Evolutionary conservation across 2,797 vertebrate species (phyloP), one percentile per base, ranked within the genome.

Genomic region (Hoplostethus mediterraneus): DNA sequence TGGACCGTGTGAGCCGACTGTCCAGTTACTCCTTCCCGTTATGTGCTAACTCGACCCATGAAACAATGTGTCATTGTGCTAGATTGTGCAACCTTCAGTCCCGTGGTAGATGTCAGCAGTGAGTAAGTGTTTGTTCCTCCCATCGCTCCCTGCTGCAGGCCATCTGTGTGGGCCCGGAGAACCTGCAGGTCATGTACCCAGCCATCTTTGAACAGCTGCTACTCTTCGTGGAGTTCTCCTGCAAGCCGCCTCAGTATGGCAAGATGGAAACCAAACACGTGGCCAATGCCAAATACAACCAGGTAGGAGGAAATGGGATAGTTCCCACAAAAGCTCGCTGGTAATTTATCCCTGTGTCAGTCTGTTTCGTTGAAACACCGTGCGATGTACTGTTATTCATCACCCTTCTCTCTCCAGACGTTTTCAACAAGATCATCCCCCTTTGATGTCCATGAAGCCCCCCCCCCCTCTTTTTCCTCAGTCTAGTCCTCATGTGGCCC

Each of bases 141-240:
- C 70, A 73, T 82, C 60, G 82, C 68, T 83, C 83, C 85, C 91
- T 67, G 82, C 94, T 91, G 45, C 86, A 99, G 98, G 98, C 97
- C 79, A 99, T 99, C 91, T 99, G 98, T 85, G 94, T 98, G 79
- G 97, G 97, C 81, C 96, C 97, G 2, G 98, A 99, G 94, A 96
- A 95, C 82, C 97, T 99, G 97, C 98, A 99, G 93, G 96, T 97
- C 94, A 99, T 99, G 98, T 99, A 99, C 94, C 98, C 98, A 42
- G 97, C 98, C 89, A 99, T 99, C 91, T 99, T 99, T 59, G 95
- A 98, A 82, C 98, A 99, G 86, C 96, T 99, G 63, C 92, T 99
- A 81, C 96, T 97, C 79, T 99, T 99, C 87, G 97, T 98, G 67
- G 97, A 98, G 93, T 99, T 99, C 89, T 98, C 98, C 85, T 99